phyloP scores from a whole-genome alignment of 2,888 invertebrate genomes.

The Eupithecia abbreviata region DNA sequence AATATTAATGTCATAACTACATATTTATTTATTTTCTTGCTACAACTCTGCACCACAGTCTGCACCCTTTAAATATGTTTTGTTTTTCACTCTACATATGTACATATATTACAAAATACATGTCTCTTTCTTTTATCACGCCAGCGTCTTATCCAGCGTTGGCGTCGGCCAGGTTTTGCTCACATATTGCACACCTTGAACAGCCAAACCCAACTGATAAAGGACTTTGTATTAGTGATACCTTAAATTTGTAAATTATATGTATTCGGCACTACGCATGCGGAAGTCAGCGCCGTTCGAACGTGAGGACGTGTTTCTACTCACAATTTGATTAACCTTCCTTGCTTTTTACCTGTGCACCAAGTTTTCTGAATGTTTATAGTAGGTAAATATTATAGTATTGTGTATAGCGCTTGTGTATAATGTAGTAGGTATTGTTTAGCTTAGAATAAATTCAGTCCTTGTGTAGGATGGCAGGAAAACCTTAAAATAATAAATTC shows the following conservation, averaged over 20 bases:
- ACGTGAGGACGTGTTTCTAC: slow-evolving; percentile 22
- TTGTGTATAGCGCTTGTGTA: neutral
- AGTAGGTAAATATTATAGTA: neutral
- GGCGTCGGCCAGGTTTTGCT: neutral
- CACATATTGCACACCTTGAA: neutral
- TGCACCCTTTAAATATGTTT: neutral
- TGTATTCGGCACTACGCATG: slow-evolving; percentile 19
- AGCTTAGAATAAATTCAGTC: neutral
- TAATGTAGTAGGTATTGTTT: neutral
- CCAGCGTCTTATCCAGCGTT: neutral
- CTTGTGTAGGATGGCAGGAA: neutral
- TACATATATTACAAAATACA: neutral
- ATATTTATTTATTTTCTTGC: neutral
- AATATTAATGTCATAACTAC: neutral
- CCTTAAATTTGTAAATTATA: slow-evolving; percentile 17
- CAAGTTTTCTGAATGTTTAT: neutral
- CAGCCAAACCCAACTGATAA: neutral
- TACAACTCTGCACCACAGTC: neutral
- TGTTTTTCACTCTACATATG: neutral
- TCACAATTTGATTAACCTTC: slow-evolving; percentile 3
- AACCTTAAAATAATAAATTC: too few relatives aligned
- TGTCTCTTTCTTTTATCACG: neutral
- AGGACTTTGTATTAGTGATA: neutral
- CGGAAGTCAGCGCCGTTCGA: slow-evolving; percentile 22
- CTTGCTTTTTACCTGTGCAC: neutral